Conservation (phyloP, 2,113 vertebrate species). For the Hucho hucho region DNA sequence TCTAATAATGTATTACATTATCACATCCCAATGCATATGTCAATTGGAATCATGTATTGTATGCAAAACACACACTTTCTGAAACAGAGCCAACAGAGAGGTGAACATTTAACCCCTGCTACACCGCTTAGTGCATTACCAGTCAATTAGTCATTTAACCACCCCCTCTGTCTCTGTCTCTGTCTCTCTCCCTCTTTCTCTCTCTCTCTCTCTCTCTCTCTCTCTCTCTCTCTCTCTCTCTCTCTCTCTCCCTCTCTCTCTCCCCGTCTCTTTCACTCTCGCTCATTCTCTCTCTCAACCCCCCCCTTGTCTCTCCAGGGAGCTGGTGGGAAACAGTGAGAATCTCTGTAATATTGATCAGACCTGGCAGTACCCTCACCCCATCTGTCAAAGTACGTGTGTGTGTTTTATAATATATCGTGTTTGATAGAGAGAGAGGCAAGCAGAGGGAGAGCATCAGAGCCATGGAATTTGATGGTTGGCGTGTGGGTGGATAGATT, state of each 20-base stretch:
- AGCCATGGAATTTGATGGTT: not conserved
- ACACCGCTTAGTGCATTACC: not conserved
- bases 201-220: constrained; percentile 3
- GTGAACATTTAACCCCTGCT: constrained; percentile 16
- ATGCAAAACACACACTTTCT: constrained; percentile 14
- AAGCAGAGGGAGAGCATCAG: constrained; percentile 10
- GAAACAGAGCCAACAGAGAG: not conserved
- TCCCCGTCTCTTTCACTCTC: too few species aligned
- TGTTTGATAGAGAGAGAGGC: not conserved
- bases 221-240: not conserved
- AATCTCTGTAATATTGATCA: constrained; percentile 73
- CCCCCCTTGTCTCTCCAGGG: constrained; percentile 51
- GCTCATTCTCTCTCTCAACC: too few species aligned
- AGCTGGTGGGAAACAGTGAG: constrained; percentile 70
- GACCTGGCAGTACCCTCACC: constrained; percentile 75
- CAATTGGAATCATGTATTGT: constrained; percentile 39
- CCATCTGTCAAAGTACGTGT: constrained; percentile 75
- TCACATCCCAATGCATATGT: constrained; percentile 55
- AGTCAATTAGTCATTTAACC: not conserved
- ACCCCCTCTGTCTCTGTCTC: constrained; percentile 1
- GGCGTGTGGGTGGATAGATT: constrained; percentile 25
- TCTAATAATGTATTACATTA: constrained; percentile 50
- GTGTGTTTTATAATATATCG: not conserved
- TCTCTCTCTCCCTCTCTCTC: not conserved
- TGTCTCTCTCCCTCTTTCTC: not conserved